phyloP scores from a whole-genome alignment of 2,888 invertebrate genomes.

The Rhingia rostrata region DNA sequence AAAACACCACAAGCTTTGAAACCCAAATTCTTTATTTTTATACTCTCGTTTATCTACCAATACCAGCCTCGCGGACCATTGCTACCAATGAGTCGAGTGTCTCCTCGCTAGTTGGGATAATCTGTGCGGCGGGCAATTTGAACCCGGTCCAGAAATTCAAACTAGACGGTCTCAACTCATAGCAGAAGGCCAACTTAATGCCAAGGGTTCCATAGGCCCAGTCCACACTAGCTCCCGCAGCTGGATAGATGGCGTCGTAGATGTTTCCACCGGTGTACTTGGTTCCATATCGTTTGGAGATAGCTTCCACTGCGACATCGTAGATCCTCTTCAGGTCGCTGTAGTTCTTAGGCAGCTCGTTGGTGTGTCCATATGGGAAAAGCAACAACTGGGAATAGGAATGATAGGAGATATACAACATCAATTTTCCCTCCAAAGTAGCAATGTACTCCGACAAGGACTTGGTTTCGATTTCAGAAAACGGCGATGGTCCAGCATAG shows the following conservation, averaged over 20 bases:
- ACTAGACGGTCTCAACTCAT: conserved; percentile 84
- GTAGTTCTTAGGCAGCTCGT: conserved; percentile 83
- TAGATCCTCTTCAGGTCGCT: conserved; percentile 83
- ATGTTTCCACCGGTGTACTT: conserved; percentile 83
- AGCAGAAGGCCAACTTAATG: conserved; percentile 85
- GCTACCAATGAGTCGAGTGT: conserved; percentile 84
- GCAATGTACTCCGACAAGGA: conserved; percentile 84
- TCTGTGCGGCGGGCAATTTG: conserved; percentile 86
- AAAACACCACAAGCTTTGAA: neutral
- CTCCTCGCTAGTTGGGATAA: conserved; percentile 87
- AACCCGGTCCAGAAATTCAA: conserved; percentile 84
- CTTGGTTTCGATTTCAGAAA: conserved; percentile 88
- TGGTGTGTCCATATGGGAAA: conserved; percentile 86
- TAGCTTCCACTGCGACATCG: conserved; percentile 77
- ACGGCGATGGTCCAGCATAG: conserved; percentile 87
- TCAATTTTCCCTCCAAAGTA: conserved; percentile 83
- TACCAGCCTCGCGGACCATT: conserved; percentile 79
- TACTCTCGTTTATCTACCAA: conserved; percentile 22
- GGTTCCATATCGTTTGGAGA: conserved; percentile 82
- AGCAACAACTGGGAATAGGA: conserved; percentile 89
- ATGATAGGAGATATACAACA: conserved; percentile 89
- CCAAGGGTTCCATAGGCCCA: conserved; percentile 86
- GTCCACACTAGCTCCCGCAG: conserved; percentile 86
- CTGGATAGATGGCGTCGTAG: conserved; percentile 84
- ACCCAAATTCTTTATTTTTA: neutral